Conservation (phyloP, 1,140 invertebrate species). For the Achatina immaculata region DNA sequence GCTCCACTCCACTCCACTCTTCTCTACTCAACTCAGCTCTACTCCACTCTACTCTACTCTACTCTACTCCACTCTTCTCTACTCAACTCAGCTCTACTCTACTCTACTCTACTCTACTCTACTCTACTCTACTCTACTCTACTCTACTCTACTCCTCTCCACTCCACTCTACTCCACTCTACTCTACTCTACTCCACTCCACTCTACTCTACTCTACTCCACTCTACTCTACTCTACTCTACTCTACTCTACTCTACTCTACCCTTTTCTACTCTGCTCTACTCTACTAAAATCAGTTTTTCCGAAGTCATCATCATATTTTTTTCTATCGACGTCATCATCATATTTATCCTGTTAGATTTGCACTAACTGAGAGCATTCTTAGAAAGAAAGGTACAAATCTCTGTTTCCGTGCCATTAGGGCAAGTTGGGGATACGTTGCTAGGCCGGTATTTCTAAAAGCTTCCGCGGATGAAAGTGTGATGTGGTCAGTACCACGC, state of each 20-base stretch:
- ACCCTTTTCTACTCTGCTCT: slow-evolving; percentile 1
- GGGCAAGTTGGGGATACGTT: no score
- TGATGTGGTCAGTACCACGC: no score
- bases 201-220: slow-evolving; percentile 1
- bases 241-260: background rate
- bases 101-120: background rate
- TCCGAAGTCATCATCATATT: background rate
- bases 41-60: slow-evolving; percentile 13
- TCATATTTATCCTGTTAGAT: no score
- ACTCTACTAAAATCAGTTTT: background rate
- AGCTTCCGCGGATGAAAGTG: no score
- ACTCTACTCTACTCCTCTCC: background rate
- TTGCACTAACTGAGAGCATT: no score
- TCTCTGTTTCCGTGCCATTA: no score
- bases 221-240: background rate
- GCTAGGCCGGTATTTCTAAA: no score
- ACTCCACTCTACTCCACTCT: slow-evolving; percentile 5
- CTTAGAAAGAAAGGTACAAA: no score
- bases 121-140: background rate
- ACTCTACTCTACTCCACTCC: slow-evolving; percentile 3
- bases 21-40: background rate
- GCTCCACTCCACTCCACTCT: background rate
- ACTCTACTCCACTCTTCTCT: background rate
- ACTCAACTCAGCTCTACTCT: background rate
- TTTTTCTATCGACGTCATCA: no score